Evolutionary conservation across 2,113 vertebrate genomes (phyloP).

Genomic region (Eonycteris spelaea): DNA sequence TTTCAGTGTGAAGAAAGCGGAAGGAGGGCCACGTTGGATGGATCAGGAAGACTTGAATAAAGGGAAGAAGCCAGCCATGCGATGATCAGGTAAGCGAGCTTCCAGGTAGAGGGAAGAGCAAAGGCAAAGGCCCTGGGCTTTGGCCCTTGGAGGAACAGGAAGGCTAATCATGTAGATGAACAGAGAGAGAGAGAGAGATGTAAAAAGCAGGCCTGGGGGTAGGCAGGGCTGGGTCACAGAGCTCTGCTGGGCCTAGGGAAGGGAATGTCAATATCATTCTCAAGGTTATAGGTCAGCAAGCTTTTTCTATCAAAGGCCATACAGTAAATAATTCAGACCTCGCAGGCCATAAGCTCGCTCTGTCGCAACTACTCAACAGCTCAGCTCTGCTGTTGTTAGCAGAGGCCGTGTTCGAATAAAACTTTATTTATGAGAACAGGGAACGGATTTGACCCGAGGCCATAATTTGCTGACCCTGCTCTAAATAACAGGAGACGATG

Average conservation of each 20-base stretch:
- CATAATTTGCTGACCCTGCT: background rate
- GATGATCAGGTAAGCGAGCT: fast-evolving
- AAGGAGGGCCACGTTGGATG: background rate
- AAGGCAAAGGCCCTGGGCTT: background rate
- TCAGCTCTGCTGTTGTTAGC: background rate
- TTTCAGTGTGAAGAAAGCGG: background rate
- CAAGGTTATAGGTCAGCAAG: background rate
- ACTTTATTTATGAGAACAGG: background rate
- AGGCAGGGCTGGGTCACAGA: background rate
- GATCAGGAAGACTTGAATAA: background rate
- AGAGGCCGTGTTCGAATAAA: background rate
- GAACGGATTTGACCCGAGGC: too few species aligned
- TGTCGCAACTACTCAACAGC: fast-evolving
- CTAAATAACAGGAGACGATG: background rate
- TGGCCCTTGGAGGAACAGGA: background rate
- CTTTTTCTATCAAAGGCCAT: background rate
- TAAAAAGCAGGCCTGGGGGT: too few species aligned
- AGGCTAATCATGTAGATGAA: background rate
- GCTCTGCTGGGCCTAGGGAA: background rate
- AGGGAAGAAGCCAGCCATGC: background rate
- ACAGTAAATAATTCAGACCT: background rate
- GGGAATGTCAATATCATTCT: background rate
- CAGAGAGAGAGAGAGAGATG: background rate
- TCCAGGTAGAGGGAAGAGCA: too few species aligned
- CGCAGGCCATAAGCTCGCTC: fast-evolving